Conservation (phyloP, 2,113 vertebrate species). For the Castor canadensis region DNA sequence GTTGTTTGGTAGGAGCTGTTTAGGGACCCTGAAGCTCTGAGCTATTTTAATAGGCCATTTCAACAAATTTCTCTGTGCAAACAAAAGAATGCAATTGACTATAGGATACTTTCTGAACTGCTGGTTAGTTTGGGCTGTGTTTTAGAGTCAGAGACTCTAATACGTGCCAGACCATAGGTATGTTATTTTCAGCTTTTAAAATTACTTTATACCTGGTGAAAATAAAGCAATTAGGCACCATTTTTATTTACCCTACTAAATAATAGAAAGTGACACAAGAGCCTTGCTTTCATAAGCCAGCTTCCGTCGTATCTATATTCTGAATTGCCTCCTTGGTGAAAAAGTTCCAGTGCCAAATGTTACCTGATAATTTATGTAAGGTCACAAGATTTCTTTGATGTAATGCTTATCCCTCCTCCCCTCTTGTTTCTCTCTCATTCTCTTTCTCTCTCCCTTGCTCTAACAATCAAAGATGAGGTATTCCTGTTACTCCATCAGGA, state of each 20-base stretch:
- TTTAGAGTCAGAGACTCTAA: neutral
- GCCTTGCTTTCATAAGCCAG: neutral
- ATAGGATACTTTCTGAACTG: neutral
- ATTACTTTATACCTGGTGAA: neutral
- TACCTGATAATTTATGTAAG: neutral
- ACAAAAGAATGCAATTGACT: constrained; percentile 14
- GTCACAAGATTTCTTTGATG: neutral
- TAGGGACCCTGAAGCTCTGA: constrained; percentile 2
- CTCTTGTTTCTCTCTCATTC: neutral
- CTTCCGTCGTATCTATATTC: neutral
- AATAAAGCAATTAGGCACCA: neutral
- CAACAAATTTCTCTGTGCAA: constrained; percentile 24
- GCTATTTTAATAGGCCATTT: constrained; percentile 46
- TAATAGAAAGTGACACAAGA: neutral
- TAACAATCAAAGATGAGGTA: neutral
- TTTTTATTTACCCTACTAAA: neutral
- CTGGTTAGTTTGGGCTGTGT: neutral
- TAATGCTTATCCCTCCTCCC: rapidly evolving
- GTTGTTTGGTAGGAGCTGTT: neutral
- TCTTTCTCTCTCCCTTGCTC: neutral
- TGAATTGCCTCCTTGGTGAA: neutral
- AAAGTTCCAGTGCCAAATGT: neutral
- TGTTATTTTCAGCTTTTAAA: neutral
- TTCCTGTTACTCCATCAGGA: neutral
- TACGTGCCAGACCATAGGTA: neutral